phyloP scores from a whole-genome alignment of 2,113 vertebrate genomes.

The Vidua macroura region DNA sequence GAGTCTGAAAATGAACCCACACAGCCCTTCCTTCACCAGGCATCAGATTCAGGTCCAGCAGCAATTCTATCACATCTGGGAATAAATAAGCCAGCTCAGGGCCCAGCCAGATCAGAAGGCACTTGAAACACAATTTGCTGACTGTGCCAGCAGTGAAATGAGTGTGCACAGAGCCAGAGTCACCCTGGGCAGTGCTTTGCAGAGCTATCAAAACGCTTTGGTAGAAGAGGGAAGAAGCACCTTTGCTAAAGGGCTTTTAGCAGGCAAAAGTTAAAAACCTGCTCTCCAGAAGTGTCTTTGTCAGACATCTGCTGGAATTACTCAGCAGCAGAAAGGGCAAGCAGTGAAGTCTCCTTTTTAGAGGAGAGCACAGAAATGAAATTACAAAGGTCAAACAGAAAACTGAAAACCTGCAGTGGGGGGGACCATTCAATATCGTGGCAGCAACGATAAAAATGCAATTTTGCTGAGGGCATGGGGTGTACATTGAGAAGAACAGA shows the following conservation, averaged over 20 bases:
- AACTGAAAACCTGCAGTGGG: not conserved
- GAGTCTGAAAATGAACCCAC: not conserved
- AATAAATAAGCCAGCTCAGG: not conserved
- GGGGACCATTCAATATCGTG: not conserved
- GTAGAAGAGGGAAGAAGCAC: not conserved
- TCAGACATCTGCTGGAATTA: slow-evolving; percentile 7
- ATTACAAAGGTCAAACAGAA: not conserved
- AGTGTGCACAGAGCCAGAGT: not conserved
- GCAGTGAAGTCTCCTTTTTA: not conserved
- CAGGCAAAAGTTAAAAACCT: not conserved
- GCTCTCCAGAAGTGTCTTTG: slow-evolving; percentile 13
- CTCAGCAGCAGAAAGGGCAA: slow-evolving; percentile 12
- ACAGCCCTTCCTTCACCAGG: not conserved
- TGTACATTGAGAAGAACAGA: not conserved
- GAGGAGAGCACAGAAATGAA: slow-evolving; percentile 12
- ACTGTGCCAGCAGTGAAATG: not conserved
- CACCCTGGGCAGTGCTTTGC: not conserved
- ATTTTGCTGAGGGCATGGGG: not conserved
- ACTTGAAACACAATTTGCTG: not conserved
- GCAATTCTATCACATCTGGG: not conserved
- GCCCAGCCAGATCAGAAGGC: not conserved
- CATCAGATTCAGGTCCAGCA: not conserved
- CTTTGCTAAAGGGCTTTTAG: not conserved
- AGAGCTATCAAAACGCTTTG: not conserved
- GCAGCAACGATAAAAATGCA: not conserved